Conservation (phyloP, 2,888 invertebrate genomes). For the Xestia c-nigrum region DNA sequence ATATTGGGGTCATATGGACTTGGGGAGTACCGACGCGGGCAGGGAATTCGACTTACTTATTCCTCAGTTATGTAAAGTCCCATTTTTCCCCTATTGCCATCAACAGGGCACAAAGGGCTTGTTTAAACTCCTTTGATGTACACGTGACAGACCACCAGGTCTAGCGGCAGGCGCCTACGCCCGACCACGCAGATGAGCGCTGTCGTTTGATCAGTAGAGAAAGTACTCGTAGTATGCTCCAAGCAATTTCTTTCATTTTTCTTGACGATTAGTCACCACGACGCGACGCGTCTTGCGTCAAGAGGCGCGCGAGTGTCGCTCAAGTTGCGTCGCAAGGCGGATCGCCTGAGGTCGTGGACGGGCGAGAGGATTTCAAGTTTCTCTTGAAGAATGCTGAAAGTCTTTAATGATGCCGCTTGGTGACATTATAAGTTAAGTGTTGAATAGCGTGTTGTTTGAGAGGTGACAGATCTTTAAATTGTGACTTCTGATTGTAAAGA, state of each 20-base stretch:
- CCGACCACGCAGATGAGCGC: background rate
- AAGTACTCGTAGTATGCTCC: background rate
- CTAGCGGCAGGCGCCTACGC: background rate
- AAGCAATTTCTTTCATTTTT: constrained; percentile 1
- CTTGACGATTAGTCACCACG: background rate
- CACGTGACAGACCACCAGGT: too few species aligned
- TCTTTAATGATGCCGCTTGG: constrained; percentile 1
- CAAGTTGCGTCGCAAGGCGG: background rate
- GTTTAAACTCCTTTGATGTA: too few species aligned
- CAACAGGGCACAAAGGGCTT: too few species aligned
- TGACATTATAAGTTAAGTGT: constrained; percentile 19
- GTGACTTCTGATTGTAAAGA: background rate
- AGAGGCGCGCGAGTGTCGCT: background rate
- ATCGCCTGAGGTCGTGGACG: constrained; percentile 2
- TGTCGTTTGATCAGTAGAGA: background rate
- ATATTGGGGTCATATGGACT: too few species aligned
- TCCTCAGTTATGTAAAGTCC: too few species aligned
- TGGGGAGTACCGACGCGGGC: too few species aligned
- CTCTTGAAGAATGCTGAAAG: constrained; percentile 15
- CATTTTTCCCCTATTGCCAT: too few species aligned
- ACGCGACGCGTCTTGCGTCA: background rate
- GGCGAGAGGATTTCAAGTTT: constrained; percentile 17
- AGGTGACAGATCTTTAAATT: constrained; percentile 1
- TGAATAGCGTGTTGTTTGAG: background rate
- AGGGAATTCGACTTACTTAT: too few species aligned